These are phyloP conservation scores for Entomyzon cyanotis DNA, from an alignment of 2,113 vertebrate species.

Conservation along the genomic window DNA sequence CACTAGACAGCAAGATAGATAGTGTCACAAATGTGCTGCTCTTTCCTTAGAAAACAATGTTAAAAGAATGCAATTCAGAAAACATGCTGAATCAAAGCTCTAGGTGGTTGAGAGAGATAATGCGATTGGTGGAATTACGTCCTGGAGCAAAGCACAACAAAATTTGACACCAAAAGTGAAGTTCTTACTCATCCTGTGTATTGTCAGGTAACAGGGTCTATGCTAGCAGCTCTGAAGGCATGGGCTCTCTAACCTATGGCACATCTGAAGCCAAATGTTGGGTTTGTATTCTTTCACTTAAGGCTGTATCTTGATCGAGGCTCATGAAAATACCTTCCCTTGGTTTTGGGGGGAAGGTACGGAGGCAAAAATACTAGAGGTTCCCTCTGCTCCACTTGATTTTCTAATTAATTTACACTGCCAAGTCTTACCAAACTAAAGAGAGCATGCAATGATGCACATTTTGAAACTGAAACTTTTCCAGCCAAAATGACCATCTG, in stretches of 20 bases:
- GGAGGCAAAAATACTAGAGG: not conserved
- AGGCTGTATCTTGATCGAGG: slow-evolving; percentile 10
- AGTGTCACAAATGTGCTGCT: not conserved
- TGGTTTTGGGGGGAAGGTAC: not conserved
- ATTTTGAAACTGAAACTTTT: not conserved
- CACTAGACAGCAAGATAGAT: not conserved
- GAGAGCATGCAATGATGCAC: not conserved
- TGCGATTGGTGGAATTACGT: rapidly evolving
- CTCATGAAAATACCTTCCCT: not conserved
- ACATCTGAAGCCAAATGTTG: not conserved
- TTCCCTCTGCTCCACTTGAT: not conserved
- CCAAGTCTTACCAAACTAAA: not conserved
- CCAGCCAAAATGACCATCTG: not conserved
- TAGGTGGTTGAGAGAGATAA: not conserved
- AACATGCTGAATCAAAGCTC: slow-evolving; percentile 27
- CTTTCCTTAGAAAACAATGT: not conserved
- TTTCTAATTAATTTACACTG: not conserved
- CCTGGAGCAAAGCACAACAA: not conserved
- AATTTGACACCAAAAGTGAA: not conserved
- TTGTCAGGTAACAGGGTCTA: not conserved
- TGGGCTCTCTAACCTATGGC: not conserved
- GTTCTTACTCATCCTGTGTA: not conserved
- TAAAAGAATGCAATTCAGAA: not conserved
- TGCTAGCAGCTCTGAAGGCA: not conserved
- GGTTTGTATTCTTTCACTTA: not conserved